A percentile compares a stretch with the other conserved stretches of the same genome.
phyloP scores from a whole-genome alignment of 2,888 invertebrate species.

The Leucoptera coffeella region DNA sequence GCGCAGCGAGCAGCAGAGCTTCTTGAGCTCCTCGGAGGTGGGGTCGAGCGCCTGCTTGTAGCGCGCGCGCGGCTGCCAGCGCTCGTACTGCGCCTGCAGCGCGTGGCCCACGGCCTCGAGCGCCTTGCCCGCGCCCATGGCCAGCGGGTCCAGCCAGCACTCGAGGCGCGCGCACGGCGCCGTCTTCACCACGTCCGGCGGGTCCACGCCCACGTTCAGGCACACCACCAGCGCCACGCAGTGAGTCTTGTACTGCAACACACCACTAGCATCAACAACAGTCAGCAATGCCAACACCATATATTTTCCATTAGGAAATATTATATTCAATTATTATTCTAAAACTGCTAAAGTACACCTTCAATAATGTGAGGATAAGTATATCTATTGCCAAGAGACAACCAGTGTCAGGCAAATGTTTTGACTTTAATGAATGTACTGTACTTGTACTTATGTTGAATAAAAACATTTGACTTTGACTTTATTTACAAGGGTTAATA shows the following conservation, averaged over 20 bases:
- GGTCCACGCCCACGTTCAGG: slow-evolving; percentile 98
- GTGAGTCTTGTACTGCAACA: slow-evolving; percentile 99
- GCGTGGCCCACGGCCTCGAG: slow-evolving; percentile 86
- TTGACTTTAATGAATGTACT: too few species aligned
- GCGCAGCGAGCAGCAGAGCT: slow-evolving; percentile 88
- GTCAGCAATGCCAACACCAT: not conserved
- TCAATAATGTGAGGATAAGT: too few species aligned
- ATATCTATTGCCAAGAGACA: too few species aligned
- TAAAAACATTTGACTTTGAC: too few species aligned
- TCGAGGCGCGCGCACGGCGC: slow-evolving; percentile 93
- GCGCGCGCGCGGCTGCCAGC: slow-evolving; percentile 96
- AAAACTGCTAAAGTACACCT: too few species aligned
- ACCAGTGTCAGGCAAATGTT: too few species aligned
- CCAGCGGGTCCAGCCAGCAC: slow-evolving; percentile 95
- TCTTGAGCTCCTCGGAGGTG: slow-evolving; percentile 96
- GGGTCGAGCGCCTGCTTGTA: slow-evolving; percentile 98
- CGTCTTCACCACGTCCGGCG: slow-evolving; percentile 95
- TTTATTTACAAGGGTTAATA: too few species aligned
- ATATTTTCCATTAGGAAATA: too few species aligned
- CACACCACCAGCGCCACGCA: slow-evolving; percentile 97
- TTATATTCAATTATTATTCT: too few species aligned
- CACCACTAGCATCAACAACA: too few species aligned
- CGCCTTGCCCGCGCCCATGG: slow-evolving; percentile 85
- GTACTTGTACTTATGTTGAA: too few species aligned
- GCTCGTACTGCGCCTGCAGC: slow-evolving; percentile 93